phyloP scores from a whole-genome alignment of 1,140 invertebrate genomes.

The Drosophila santomea region DNA sequence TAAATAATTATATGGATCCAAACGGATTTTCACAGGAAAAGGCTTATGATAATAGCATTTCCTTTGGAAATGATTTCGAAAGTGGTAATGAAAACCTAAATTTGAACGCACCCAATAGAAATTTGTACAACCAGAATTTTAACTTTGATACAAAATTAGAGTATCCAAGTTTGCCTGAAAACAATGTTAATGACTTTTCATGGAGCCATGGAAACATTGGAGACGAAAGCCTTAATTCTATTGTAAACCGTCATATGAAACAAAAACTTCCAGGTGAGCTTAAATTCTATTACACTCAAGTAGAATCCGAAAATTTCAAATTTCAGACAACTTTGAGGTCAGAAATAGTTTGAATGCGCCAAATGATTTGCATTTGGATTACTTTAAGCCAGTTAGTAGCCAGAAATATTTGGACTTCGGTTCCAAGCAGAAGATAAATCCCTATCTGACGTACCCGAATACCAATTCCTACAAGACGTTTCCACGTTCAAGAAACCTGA shows the following conservation, averaged over 20 bases:
- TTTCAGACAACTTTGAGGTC: background rate
- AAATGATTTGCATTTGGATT: background rate
- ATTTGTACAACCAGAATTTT: background rate
- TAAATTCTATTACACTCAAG: background rate
- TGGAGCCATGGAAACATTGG: background rate
- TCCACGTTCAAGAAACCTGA: background rate
- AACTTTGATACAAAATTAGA: background rate
- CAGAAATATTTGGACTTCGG: background rate
- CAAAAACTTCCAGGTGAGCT: constrained; percentile 12
- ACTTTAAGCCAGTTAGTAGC: background rate
- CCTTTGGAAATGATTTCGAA: background rate
- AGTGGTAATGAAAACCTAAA: background rate
- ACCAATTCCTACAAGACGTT: background rate
- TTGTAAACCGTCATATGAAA: constrained; percentile 4
- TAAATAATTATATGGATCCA: background rate
- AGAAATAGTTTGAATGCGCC: background rate
- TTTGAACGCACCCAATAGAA: background rate
- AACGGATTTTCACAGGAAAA: background rate
- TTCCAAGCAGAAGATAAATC: background rate
- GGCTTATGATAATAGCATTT: no score
- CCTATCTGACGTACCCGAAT: background rate
- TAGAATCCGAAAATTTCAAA: no score
- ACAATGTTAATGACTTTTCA: background rate
- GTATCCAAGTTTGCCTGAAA: background rate
- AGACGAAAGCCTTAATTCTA: constrained; percentile 1